Evolutionary conservation across 2,888 invertebrate genomes (phyloP).

Genomic region (Opisthograptis luteolata): DNA sequence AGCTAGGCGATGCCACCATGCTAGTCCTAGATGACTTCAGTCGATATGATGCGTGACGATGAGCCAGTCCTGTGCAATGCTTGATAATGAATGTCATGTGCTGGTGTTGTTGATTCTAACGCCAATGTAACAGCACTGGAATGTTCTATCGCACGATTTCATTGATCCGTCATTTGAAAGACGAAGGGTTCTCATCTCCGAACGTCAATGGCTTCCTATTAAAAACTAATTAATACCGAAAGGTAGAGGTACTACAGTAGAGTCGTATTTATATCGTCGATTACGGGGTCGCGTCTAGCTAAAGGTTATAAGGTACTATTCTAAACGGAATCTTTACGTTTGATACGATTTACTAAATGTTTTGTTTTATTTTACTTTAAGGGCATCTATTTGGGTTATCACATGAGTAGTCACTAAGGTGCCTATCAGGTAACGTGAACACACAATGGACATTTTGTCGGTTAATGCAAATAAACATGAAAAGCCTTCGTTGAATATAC

Average conservation of each 20-base stretch:
- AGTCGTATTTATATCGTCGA: conserved; percentile 32
- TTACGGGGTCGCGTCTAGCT: conserved; percentile 43
- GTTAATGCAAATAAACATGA: conserved; percentile 73
- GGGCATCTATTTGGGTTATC: conserved; percentile 3
- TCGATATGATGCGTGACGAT: conserved; percentile 72
- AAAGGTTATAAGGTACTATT: conserved; percentile 44
- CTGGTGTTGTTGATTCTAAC: conserved; percentile 63
- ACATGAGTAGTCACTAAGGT: not conserved
- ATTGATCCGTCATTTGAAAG: conserved; percentile 34
- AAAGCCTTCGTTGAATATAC: conserved; percentile 61
- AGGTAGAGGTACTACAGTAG: conserved; percentile 22
- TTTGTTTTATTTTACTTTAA: not conserved
- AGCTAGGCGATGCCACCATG: conserved; percentile 80
- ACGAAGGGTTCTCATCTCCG: conserved; percentile 31
- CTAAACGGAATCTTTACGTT: conserved; percentile 28
- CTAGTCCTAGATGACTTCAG: conserved; percentile 76
- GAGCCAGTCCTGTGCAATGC: conserved; percentile 81
- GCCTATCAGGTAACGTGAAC: conserved; percentile 3
- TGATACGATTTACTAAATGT: conserved; percentile 4
- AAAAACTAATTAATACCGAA: conserved; percentile 37
- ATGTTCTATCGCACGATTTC: conserved; percentile 32
- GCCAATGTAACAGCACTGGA: conserved; percentile 38
- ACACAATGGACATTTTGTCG: conserved; percentile 18
- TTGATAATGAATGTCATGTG: conserved; percentile 76
- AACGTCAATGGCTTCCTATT: conserved; percentile 37